Evolutionary conservation across 2,888 invertebrate species (phyloP).

Genomic region (Chymomyza procnemis): DNA sequence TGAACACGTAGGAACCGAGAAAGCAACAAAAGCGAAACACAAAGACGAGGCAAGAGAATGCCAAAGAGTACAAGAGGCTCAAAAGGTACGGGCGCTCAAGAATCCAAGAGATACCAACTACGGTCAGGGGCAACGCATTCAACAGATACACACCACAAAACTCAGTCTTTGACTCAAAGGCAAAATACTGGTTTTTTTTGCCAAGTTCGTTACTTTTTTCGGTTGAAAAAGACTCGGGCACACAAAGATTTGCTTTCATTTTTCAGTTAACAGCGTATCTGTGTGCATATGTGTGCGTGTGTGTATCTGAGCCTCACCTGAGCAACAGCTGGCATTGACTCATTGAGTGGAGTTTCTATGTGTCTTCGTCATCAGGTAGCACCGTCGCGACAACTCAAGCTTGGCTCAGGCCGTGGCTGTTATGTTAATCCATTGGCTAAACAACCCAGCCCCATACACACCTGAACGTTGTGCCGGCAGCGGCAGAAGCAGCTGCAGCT

Average conservation of each 20-base stretch:
- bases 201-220: constrained; percentile 51
- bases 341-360: constrained; percentile 24
- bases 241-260: constrained; percentile 70
- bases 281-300: constrained; percentile 3
- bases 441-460: constrained; percentile 23
- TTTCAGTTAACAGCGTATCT: constrained; percentile 56
- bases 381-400: background rate
- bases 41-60: background rate
- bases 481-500: constrained; percentile 57
- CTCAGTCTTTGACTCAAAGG: constrained; percentile 27
- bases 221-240: background rate
- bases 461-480: constrained; percentile 2
- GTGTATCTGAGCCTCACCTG: constrained; percentile 29
- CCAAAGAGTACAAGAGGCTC: background rate
- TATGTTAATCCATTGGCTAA: constrained; percentile 64
- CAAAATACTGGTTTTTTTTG: constrained; percentile 65
- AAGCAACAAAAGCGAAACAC: constrained; percentile 1
- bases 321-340: constrained; percentile 27
- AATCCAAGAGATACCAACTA: constrained; percentile 20
- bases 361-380: constrained; percentile 42
- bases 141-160: constrained; percentile 61
- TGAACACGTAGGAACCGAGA: constrained; percentile 2
- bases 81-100: background rate
- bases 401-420: constrained; percentile 17
- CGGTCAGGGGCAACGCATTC: constrained; percentile 18